Percentiles rank a stretch among this genome's conserved stretches.
Evolutionary conservation across 2,888 invertebrate genomes (phyloP).

Genomic region (Pyrrhosoma nymphula): DNA sequence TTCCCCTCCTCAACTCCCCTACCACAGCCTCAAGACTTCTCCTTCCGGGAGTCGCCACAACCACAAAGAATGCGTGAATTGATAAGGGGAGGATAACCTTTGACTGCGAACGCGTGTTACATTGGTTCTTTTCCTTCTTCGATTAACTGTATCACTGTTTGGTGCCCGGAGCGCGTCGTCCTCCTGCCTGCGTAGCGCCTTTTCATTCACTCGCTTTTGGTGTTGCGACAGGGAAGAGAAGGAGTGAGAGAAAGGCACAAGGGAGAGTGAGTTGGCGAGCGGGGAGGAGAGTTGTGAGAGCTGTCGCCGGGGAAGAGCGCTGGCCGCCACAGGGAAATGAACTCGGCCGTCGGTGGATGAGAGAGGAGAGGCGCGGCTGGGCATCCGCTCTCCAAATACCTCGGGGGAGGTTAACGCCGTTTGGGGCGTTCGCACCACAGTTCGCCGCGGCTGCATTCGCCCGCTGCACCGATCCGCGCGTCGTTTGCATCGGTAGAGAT

Average conservation of each 20-base stretch:
- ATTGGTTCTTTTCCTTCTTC: background rate
- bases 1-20: background rate
- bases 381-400: background rate
- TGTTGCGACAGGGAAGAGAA: background rate
- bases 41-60: background rate
- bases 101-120: background rate
- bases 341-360: background rate
- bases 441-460: background rate
- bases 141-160: background rate
- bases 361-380: no score
- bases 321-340: background rate
- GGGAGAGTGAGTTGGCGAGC: no score
- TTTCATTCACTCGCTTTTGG: background rate
- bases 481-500: no score
- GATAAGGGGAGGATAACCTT: slow-evolving; percentile 28
- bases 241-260: background rate
- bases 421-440: background rate
- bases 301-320: background rate
- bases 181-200: background rate
- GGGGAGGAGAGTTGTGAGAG: no score
- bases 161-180: background rate
- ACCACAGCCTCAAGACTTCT: background rate
- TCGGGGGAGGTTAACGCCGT: background rate
- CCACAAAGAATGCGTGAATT: background rate
- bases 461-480: background rate